Base-by-base conservation (phyloP, 2,888 invertebrate species). In the Lasius fuliginosus region DNA sequence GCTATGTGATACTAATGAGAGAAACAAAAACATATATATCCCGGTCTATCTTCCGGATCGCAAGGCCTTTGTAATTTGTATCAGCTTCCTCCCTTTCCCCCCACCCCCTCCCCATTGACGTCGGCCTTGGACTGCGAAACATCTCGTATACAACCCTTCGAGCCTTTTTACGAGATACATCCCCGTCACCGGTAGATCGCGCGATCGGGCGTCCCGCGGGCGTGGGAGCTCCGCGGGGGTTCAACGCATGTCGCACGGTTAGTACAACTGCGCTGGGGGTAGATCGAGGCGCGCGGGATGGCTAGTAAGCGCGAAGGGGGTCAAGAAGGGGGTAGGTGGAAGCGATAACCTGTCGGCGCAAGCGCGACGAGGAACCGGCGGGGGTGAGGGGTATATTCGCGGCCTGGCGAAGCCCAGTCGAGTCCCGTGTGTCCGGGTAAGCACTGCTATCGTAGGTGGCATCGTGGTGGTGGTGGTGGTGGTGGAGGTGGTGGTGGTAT, bases 351-450 rank as follows among this genome's bases (percentile, higher is more conserved):
- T 88, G 87, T 87, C 86, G 87, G 89, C 90, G 90, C 92, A 87
- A 86, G 91, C 88, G 91, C 90, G 71, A 81, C 84, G 87, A 88
- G 86, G 88, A 23, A 33, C 42, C 79, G 42, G 42, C 58, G 79
- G 71, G 73, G 58, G 46, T 53, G 79, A 79, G 79, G 79, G 79
- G 79, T 46, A 89, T 91, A 90, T 89, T 23, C 85, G 87, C 84
- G 86, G 90, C 91, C 91, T 88, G 92, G 90, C 88, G 90, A 90
- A 91, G 91, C 93, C 92, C 94, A 94, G 94, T 94, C 92, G 92
- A 93, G 94, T 94, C 94, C 94, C 94, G 94, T 93, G 94, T 94
- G 93, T 94, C 93, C 94, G 94, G 94, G 94, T 92, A 92, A 93
- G 92, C 92, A 93, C 89, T 90, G 90, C 88, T 90, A 73, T 86